These are phyloP conservation scores for Pseudochromis fuscus DNA, from an alignment of 2,797 vertebrate species.

Conservation along the genomic window DNA sequence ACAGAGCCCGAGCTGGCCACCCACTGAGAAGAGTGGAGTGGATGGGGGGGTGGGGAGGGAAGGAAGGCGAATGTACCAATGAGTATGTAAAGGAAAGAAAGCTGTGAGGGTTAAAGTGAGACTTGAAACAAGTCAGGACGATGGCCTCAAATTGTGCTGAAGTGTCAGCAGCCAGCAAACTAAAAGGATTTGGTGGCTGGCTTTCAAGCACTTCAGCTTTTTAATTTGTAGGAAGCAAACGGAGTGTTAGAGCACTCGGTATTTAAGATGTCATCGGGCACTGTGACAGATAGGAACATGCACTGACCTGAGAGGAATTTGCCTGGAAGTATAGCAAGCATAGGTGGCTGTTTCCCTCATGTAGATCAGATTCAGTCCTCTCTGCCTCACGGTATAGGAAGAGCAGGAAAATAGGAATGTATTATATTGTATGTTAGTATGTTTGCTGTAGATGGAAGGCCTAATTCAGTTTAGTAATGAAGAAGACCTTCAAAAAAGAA, in stretches of 20 bases:
- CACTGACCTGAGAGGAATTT: slow-evolving; percentile 77
- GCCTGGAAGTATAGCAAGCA: slow-evolving; percentile 76
- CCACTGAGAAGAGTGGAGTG: slow-evolving; percentile 77
- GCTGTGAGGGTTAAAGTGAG: slow-evolving; percentile 51
- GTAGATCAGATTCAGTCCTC: slow-evolving; percentile 78
- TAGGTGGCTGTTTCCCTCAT: slow-evolving; percentile 70
- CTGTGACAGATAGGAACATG: slow-evolving; percentile 72
- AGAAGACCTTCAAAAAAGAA: slow-evolving; percentile 72
- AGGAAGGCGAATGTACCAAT: slow-evolving; percentile 75
- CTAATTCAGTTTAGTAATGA: slow-evolving; percentile 81
- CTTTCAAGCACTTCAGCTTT: slow-evolving; percentile 61
- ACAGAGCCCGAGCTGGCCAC: slow-evolving; percentile 76
- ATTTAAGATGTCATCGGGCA: slow-evolving; percentile 77
- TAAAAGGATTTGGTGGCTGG: slow-evolving; percentile 45
- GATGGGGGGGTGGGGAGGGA: slow-evolving; percentile 28
- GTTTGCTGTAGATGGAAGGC: slow-evolving; percentile 82
- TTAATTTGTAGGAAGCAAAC: slow-evolving; percentile 56
- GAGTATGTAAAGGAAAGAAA: slow-evolving; percentile 70
- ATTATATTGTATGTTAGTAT: slow-evolving; percentile 87
- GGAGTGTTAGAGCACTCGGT: slow-evolving; percentile 57
- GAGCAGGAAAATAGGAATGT: slow-evolving; percentile 84
- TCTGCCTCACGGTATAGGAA: slow-evolving; percentile 69
- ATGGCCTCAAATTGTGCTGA: slow-evolving; percentile 68
- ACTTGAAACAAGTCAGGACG: slow-evolving; percentile 69
- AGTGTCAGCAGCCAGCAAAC: slow-evolving; percentile 60